These are phyloP conservation scores for Dreissena rostriformis DNA, from an alignment of 1,140 invertebrate species.

Conservation along the genomic window DNA sequence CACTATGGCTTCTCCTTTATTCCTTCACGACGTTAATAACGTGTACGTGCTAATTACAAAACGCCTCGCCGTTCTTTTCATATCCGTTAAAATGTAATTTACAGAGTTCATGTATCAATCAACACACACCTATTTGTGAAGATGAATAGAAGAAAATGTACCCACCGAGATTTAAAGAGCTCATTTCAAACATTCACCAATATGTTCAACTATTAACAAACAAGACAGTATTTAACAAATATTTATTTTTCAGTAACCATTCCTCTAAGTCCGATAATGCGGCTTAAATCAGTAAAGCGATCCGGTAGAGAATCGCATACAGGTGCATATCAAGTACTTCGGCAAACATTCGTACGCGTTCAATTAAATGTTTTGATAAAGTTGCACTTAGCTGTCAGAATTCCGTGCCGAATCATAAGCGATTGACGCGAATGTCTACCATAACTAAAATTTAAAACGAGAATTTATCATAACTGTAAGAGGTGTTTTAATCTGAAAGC, in stretches of 20 bases:
- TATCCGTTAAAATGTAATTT: too few species aligned
- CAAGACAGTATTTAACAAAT: not conserved
- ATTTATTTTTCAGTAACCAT: slow-evolving; percentile 2
- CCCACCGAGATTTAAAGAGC: not conserved
- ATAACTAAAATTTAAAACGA: not conserved
- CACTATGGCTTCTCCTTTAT: too few species aligned
- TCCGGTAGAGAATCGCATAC: not conserved
- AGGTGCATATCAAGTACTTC: not conserved
- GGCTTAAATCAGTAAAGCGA: not conserved
- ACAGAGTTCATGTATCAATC: slow-evolving; percentile 12
- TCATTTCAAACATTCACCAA: not conserved
- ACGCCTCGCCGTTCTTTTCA: too few species aligned
- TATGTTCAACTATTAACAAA: not conserved
- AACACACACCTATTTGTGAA: not conserved
- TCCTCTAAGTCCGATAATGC: not conserved
- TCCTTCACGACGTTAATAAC: too few species aligned
- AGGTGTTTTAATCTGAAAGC: too few species aligned
- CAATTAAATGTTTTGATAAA: too few species aligned
- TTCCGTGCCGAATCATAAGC: not conserved
- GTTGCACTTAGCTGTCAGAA: not conserved
- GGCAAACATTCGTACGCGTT: not conserved
- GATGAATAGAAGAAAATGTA: not conserved
- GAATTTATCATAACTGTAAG: too few species aligned
- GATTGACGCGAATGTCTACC: not conserved
- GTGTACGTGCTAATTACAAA: too few species aligned